These are phyloP conservation scores for Drosophila repletoides DNA, from an alignment of 1,140 invertebrate genomes.

Conservation along the genomic window DNA sequence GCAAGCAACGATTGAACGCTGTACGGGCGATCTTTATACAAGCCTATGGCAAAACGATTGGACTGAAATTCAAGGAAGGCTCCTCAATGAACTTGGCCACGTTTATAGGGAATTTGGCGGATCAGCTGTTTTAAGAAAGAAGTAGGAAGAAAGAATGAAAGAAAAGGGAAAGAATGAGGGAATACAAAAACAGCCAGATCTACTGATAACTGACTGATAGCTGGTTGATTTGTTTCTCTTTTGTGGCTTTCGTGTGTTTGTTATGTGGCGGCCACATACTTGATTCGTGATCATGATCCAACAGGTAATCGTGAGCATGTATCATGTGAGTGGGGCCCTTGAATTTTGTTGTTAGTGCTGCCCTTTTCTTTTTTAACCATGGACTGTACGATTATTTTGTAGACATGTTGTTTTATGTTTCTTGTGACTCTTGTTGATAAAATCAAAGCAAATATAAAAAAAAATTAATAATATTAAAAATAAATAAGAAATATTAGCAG, in stretches of 20 bases:
- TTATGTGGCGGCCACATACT: too few relatives aligned
- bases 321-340: too few relatives aligned
- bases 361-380: constrained; percentile 56
- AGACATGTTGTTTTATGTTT: constrained; percentile 66
- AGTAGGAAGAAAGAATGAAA: too few relatives aligned
- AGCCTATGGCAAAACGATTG: constrained; percentile 80
- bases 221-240: too few relatives aligned
- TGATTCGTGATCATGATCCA: too few relatives aligned
- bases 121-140: constrained; percentile 68
- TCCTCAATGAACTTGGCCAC: constrained; percentile 71
- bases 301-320: too few relatives aligned
- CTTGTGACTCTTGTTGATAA: constrained; percentile 65
- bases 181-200: too few relatives aligned
- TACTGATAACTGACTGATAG: constrained; percentile 13
- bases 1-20: constrained; percentile 84
- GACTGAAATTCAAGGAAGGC: constrained; percentile 82
- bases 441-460: neutral
- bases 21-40: constrained; percentile 80
- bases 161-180: too few relatives aligned
- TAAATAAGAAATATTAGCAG: too few relatives aligned
- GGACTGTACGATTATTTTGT: constrained; percentile 69
- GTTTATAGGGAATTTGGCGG: constrained; percentile 74
- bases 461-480: too few relatives aligned
- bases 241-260: constrained; percentile 50
- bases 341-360: constrained; percentile 63